Evolutionary conservation across 2,113 vertebrate species (phyloP), one percentile per base, ranked within the genome.

Genomic region (Eupsittula cactorum): DNA sequence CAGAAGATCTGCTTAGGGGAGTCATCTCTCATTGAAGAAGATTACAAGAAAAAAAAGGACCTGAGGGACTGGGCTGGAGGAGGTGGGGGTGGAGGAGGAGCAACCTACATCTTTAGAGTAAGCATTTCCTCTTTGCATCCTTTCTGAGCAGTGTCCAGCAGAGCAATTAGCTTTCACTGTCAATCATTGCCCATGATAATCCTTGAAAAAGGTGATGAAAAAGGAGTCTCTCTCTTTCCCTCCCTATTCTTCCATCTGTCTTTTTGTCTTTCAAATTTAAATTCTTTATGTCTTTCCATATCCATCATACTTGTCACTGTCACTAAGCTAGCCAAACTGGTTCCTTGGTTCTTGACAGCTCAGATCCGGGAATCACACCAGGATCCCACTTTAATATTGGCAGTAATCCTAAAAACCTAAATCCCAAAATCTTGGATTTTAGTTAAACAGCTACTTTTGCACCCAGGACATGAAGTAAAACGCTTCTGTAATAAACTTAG

Each of bases 11-110:
- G 99, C 90, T 97, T 99, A 67, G 99, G 99, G 60, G 98, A 99
- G 96, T 98, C 98, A 16, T 97, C 98, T 47, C 97, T 98, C 50
- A 98, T 99, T n/a, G 99, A 99, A 96, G 98, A 98, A 87, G 97
- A 98, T 33, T 95, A 97, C 73, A 59, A 95, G 59, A 95, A 94
- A 23, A 96, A 97, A 35, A 88, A 79, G 27, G 74, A 96, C 25
- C 86, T 92, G 18, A 82, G 92, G 39, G 97, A 98, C 83, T 98
- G 98, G 98, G 98, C 98, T 9, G 98, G 99, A 35, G 99, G 99
- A 65, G 99, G 99, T 91, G 99, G 99, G 2, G 99, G 99, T 8
- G 99, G 99, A 37, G 98, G 99, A 35, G 99, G 98, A 60, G 98
- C 98, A 92, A 99, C 99, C 6, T 98, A 97, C 39, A 96, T 99